Percentiles rank a stretch among this genome's conserved stretches.
Evolutionary conservation across 2,888 invertebrate species (phyloP).

Genomic region (Salpingus planirostris): DNA sequence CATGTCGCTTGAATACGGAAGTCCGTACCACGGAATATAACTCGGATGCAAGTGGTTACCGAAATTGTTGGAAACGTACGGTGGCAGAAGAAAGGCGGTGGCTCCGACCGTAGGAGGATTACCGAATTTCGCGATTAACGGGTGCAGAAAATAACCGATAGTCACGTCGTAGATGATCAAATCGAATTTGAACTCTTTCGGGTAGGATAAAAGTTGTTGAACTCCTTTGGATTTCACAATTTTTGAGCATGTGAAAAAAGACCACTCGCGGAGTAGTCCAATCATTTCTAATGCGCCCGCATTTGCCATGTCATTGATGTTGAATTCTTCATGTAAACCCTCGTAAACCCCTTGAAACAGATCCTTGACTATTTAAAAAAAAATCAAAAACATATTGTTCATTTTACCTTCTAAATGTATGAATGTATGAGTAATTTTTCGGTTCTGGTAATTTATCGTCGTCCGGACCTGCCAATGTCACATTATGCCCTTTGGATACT

Average conservation of each 20-base stretch:
- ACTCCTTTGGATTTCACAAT: constrained; percentile 22
- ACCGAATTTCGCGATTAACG: constrained; percentile 26
- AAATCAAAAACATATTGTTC: too few species aligned
- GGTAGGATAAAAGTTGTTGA: constrained; percentile 21
- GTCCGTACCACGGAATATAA: constrained; percentile 21
- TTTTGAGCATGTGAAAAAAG: not conserved
- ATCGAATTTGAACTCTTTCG: constrained; percentile 28
- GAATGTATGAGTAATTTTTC: too few species aligned
- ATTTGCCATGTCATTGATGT: not conserved
- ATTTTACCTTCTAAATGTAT: too few species aligned
- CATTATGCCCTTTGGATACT: too few species aligned
- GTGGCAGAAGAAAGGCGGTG: constrained; percentile 15
- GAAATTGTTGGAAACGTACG: constrained; percentile 17
- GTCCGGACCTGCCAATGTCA: too few species aligned
- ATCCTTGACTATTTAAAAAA: too few species aligned
- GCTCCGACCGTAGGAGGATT: constrained; percentile 14
- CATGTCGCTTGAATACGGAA: constrained; percentile 19
- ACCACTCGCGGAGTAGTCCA: not conserved
- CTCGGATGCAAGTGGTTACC: constrained; percentile 21
- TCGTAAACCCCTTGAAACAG: too few species aligned
- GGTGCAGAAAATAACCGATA: constrained; percentile 21
- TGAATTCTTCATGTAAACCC: not conserved
- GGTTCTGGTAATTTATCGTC: too few species aligned
- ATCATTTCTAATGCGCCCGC: not conserved
- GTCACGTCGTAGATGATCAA: constrained; percentile 26